Conservation (phyloP, 2,113 vertebrate genomes). For the Paracanthobrama guichenoti region DNA sequence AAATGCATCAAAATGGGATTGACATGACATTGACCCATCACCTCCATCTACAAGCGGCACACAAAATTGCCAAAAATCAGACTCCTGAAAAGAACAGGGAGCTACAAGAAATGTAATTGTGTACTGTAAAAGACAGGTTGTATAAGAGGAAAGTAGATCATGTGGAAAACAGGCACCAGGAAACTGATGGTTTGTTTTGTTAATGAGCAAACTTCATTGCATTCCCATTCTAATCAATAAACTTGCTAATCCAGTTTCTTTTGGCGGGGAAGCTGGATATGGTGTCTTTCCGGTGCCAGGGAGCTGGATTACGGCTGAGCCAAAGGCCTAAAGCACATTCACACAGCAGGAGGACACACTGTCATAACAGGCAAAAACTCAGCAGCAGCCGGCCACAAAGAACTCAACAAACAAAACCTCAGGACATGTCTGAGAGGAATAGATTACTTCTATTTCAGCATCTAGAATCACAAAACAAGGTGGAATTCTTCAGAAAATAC, state of each 20-base stretch:
- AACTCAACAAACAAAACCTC: constrained; percentile 36
- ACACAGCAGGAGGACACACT: constrained; percentile 19
- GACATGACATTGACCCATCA: not conserved
- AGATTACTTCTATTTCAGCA: constrained; percentile 34
- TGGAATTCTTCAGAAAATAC: constrained; percentile 59
- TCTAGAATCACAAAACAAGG: constrained; percentile 11
- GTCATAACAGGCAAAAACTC: constrained; percentile 19
- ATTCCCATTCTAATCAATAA: constrained; percentile 67
- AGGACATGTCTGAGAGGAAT: constrained; percentile 28
- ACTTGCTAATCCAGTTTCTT: constrained; percentile 67
- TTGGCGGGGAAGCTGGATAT: constrained; percentile 51
- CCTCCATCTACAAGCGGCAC: constrained; percentile 2
- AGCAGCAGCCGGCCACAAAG: constrained; percentile 26
- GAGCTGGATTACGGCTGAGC: constrained; percentile 25
- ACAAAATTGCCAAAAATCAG: not conserved
- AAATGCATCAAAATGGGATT: not conserved
- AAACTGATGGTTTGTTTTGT: constrained; percentile 66
- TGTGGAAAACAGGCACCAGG: constrained; percentile 33
- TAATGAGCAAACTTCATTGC: constrained; percentile 63
- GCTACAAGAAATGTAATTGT: not conserved
- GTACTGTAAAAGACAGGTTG: not conserved
- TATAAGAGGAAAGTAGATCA: not conserved
- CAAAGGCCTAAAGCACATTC: constrained; percentile 2
- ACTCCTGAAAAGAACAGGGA: not conserved
- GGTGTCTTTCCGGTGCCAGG: constrained; percentile 30